Evolutionary conservation across 1,140 invertebrate genomes (phyloP).

Genomic region (Augochlora pura): DNA sequence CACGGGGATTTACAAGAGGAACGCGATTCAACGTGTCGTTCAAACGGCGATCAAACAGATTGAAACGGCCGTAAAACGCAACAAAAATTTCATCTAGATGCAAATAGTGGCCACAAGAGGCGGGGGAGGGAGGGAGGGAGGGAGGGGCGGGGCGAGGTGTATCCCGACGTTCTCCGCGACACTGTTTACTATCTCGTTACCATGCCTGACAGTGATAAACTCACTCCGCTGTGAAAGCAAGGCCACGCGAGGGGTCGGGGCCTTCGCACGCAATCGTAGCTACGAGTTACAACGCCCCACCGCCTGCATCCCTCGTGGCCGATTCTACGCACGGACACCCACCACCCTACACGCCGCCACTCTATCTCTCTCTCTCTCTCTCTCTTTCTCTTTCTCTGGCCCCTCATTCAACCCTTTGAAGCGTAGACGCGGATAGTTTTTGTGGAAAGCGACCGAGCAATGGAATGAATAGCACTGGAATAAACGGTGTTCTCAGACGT

Average conservation of each 20-base stretch:
- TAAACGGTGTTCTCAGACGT: slow-evolving; percentile 28
- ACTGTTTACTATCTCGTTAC: slow-evolving; percentile 57
- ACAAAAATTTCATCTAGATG: slow-evolving; percentile 34
- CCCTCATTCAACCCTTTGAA: slow-evolving; percentile 53
- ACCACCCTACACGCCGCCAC: slow-evolving; percentile 29
- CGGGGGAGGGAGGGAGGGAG: no score
- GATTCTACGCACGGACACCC: slow-evolving; percentile 55
- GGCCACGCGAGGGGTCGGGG: slow-evolving; percentile 30
- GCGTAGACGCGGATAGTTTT: slow-evolving; percentile 44
- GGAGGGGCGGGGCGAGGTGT: background rate
- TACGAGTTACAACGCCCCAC: slow-evolving; percentile 42
- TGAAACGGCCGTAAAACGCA: background rate
- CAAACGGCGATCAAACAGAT: background rate
- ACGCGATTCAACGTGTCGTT: background rate
- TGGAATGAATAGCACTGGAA: slow-evolving; percentile 39
- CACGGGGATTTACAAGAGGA: no score
- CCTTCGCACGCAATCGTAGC: slow-evolving; percentile 55
- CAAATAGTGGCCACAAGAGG: slow-evolving; percentile 1
- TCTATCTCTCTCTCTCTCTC: no score
- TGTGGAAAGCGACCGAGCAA: slow-evolving; percentile 27
- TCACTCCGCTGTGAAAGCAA: slow-evolving; percentile 47
- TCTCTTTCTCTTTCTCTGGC: no score
- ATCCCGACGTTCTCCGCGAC: slow-evolving; percentile 37
- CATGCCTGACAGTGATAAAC: slow-evolving; percentile 58
- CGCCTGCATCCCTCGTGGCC: background rate